Base-by-base conservation (phyloP, 2,888 invertebrate species). In the Tetranychus piercei region DNA sequence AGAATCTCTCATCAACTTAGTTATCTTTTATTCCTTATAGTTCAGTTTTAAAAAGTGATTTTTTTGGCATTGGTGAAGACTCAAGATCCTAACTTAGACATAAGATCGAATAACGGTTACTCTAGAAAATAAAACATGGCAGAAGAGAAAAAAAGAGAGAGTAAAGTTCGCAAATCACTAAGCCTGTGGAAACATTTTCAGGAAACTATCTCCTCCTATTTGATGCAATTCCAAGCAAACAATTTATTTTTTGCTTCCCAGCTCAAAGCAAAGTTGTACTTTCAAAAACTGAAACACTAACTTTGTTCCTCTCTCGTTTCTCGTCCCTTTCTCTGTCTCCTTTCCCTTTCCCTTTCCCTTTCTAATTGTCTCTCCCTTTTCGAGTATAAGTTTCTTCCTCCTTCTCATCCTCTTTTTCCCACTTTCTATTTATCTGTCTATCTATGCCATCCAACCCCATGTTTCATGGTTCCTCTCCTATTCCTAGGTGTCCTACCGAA, bases 91-190 rank as follows among this genome's bases (percentile, higher is more conserved):
- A 55, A 55, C 55, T 55, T 55, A 55, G 55, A 55, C 55, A 55
- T 55, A 55, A 55, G 55, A 55, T 55, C 55, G 55, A 15, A 15
- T 55, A 55, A 55, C 55, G 55, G 55, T 55, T 55, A 55, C 55
- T 55, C 55, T 55, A 55, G 55, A 55, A 55, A 55, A 55, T 15
- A 15, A 55, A 55, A 55, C 55, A 55, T 55, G 55, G 22, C 34
- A 69, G 69, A 69, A 69, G 69, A 69, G 69, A 69, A 22, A 22
- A 22, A 69, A 69, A 22, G 69, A 69, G 20, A 69, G 34, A 69
- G 18, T 20, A 23, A 69, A 20, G 22, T 20, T 55, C 55, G 55
- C 15, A 34, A 34, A 34, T 55, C 55, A 15, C 9, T 15, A 55
- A 55, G 55, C 55, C 55, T 55, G 15, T 55, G 55, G 55, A 55